A percentile compares a stretch with the other conserved stretches of the same genome.
Conservation (phyloP, 2,797 vertebrate genomes). For the Enteromius anoplus region DNA sequence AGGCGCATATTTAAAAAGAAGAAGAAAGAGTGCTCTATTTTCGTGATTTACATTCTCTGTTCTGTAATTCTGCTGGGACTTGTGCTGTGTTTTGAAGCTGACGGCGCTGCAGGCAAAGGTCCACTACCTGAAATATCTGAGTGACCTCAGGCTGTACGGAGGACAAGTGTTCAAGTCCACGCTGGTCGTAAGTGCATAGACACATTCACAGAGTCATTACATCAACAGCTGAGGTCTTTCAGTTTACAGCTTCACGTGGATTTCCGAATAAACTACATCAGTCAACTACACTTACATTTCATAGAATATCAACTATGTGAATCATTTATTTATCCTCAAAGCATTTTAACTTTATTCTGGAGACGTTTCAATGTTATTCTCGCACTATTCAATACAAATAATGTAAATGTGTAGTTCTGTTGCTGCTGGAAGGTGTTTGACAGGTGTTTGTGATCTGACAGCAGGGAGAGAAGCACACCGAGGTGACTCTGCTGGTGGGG, state of each 20-base stretch:
- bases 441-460: constrained; percentile 59
- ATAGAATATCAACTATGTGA: neutral
- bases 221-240: neutral
- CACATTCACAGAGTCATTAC: neutral
- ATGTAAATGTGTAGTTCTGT: neutral
- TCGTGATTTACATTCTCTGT: neutral
- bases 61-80: constrained; percentile 8
- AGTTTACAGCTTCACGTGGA: neutral
- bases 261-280: neutral
- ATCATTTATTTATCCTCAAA: no score
- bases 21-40: neutral
- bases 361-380: no score
- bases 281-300: neutral
- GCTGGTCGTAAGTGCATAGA: constrained; percentile 83
- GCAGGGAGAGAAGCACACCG: constrained; percentile 97
- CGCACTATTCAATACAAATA: neutral
- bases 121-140: constrained; percentile 98
- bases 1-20: neutral
- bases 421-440: neutral
- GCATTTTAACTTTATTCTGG: no score
- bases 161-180: constrained; percentile 96
- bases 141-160: constrained; percentile 93
- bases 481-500: constrained; percentile 96
- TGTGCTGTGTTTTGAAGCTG: constrained; percentile 77
- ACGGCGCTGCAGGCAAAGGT: constrained; percentile 97